Evolutionary conservation across 2,888 invertebrate species (phyloP).

Genomic region (Archips crataeganus): DNA sequence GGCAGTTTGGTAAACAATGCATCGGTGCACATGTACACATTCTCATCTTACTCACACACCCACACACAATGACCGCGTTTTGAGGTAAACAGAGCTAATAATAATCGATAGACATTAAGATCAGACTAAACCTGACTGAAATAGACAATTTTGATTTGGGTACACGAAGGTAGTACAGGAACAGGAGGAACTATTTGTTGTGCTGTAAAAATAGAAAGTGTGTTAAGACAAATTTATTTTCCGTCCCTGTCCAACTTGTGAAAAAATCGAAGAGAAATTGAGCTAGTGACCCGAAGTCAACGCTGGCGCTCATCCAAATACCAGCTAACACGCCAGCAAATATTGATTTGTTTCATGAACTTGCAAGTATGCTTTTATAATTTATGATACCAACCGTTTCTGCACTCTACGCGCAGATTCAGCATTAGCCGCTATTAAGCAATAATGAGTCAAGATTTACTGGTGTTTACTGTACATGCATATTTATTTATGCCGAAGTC

Average conservation of each 20-base stretch:
- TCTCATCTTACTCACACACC: constrained; percentile 12
- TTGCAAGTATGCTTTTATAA: constrained; percentile 30
- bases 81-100: constrained; percentile 32
- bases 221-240: constrained; percentile 5
- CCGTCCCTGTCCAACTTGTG: constrained; percentile 27
- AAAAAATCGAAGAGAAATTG: constrained; percentile 52
- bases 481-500: constrained; percentile 21
- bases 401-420: constrained; percentile 6
- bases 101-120: constrained; percentile 15
- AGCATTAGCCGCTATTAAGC: constrained; percentile 15
- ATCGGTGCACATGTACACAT: constrained; percentile 19
- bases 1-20: constrained; percentile 33
- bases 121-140: neutral
- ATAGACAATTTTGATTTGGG: no score
- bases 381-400: constrained; percentile 11
- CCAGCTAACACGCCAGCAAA: constrained; percentile 46
- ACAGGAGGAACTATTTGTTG: constrained; percentile 1
- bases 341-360: constrained; percentile 44
- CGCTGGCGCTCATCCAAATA: constrained; percentile 56
- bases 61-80: constrained; percentile 20
- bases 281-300: constrained; percentile 51
- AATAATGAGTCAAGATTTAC: neutral
- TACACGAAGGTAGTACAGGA: neutral
- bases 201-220: constrained; percentile 1
- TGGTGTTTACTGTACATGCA: neutral